Base-by-base conservation (phyloP, 2,888 invertebrate genomes). In the Caenorhabditis japonica region DNA sequence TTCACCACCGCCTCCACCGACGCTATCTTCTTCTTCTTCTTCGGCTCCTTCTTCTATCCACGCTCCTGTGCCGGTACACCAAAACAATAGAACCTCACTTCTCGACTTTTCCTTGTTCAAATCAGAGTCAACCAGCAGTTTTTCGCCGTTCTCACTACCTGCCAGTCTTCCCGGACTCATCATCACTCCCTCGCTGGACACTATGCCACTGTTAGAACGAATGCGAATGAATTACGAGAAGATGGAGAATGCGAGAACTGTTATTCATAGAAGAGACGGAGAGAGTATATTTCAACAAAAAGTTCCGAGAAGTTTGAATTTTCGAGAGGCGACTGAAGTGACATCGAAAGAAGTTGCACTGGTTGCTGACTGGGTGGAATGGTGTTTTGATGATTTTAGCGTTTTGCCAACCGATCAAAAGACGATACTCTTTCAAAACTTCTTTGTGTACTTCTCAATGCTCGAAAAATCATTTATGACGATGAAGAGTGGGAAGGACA, bases 361-460 rank as follows among this genome's bases (percentile, higher is more conserved):
- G 10, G 56, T 51, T 10, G 61, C 61, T 19, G 61, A 61, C 15
- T 61, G 52, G 52, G 47, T 53, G 27, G 64, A 61, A 8, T 61
- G 61, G 61, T 61, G 61, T 21, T 61, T 55, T n/a, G 53, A 55
- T n/a, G 64, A 64, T 8, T 64, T 64, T 34, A 27, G 43, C 12
- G n/a, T 21, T 2, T 44, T 61, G 17, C 36, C 52, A 1, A 17
- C 27, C 4, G 61, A 61, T 27, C 61, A 61, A 30, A 61, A 61
- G 21, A 46, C 25, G 3, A 30, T 61, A 2, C 44, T 61, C 15
- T 61, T 53, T 10, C 23, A 43, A 4, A 61, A 61, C 52, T 61
- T 61, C n/a, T 25, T 34, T 5, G 52, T 52, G 8, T 17, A 38
- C 15, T 61, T 61, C 27, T 38, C 21, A 1, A 23, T 61, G 3